phyloP scores from a whole-genome alignment of 2,888 invertebrate genomes.

The Parnassius apollo region DNA sequence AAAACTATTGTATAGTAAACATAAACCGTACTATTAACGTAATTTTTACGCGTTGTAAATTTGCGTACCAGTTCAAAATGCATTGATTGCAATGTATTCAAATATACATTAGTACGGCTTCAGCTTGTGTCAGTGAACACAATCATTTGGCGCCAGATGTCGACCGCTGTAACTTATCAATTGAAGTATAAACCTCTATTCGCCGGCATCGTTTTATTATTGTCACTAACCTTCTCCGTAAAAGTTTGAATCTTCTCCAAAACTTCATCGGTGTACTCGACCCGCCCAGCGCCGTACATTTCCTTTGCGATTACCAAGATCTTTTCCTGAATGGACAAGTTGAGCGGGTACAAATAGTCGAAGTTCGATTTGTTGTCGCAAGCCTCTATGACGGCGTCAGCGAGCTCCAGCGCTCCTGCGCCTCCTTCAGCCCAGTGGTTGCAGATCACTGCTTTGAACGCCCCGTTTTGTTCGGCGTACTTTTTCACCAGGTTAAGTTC shows the following conservation, averaged over 20 bases:
- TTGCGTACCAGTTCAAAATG: too few relatives aligned
- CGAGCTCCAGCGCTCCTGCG: constrained; percentile 90
- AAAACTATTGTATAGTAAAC: too few relatives aligned
- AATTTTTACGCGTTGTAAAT: too few relatives aligned
- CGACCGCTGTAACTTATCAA: too few relatives aligned
- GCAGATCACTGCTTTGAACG: constrained; percentile 92
- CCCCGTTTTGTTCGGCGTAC: constrained; percentile 89
- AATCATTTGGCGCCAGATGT: too few relatives aligned
- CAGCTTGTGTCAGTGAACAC: too few relatives aligned
- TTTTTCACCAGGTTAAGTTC: constrained; percentile 90
- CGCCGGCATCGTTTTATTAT: too few relatives aligned
- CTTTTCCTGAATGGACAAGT: constrained; percentile 90
- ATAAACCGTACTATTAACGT: too few relatives aligned
- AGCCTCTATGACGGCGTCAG: constrained; percentile 92
- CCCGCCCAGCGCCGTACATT: constrained; percentile 97
- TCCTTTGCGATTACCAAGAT: constrained; percentile 92
- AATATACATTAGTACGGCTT: too few relatives aligned
- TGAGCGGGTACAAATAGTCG: constrained; percentile 86
- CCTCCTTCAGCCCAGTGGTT: constrained; percentile 96
- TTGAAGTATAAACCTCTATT: too few relatives aligned
- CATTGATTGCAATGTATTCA: too few relatives aligned
- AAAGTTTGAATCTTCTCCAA: constrained; percentile 85
- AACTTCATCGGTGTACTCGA: constrained; percentile 89
- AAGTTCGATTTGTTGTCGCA: constrained; percentile 84
- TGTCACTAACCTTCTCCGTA: constrained; percentile 83